Evolutionary conservation across 1,140 invertebrate genomes (phyloP), one percentile per base, ranked within the genome.

Genomic region (Neodiprion pinetum): DNA sequence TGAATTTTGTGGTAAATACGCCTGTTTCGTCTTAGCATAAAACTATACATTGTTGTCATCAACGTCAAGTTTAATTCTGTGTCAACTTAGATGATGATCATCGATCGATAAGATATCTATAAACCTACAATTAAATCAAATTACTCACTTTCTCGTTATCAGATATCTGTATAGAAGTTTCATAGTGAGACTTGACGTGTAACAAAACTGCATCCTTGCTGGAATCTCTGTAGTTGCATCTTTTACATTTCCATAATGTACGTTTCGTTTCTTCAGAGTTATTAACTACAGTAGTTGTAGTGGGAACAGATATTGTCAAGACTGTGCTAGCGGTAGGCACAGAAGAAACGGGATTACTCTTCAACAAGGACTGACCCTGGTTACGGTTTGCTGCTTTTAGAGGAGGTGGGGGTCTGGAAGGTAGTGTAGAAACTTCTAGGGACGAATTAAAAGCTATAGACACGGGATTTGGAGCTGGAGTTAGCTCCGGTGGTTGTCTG

Each of bases 211-310:
- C 89, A 28, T 93, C 91, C 23, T 92, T 91, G 76, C 91, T 92
- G 2, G 90, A 87, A 83, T 94, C 91, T 75, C 93, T 94, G 84
- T 94, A 96, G 82, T 93, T 93, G 80, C 95, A 96, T 82, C 95
- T 94, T 87, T 96, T 96, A 83, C 95, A 96, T 83, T 95, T 95
- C 90, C 93, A 94, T 68, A 93, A 86, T 14, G 91, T 93, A 74
- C 91, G 90, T 85, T 92, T 92, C 11, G 80, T 86, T 11, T 89
- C 85, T 7, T 87, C 85, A 0, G 48, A 11, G 67, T 23, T 69
- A 23, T 21, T 17, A 76, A 47, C 66, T 0, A 76, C 23, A 14
- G 70, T 75, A 72, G 70, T 67, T 8, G 76, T 48, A 11, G 69
- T 66, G 48, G 61, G 70, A n/a, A 48, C 48, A 14, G 74, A 72